Evolutionary conservation across 2,113 vertebrate species (phyloP).

Genomic region (Eclectus roratus): DNA sequence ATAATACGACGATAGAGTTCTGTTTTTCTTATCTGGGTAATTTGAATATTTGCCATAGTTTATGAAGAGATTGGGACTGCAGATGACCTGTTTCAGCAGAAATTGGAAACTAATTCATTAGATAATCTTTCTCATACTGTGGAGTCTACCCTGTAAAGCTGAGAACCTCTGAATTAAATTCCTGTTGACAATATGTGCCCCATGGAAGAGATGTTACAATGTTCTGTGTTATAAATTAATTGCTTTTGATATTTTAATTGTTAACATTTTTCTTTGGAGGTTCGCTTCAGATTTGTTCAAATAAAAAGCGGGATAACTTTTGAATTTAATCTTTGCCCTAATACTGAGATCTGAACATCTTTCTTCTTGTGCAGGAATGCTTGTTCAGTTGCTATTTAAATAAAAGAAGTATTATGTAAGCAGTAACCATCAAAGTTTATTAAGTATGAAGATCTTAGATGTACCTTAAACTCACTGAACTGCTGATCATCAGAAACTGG

Average conservation of each 20-base stretch:
- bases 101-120: background rate
- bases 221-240: background rate
- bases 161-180: background rate
- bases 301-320: background rate
- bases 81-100: background rate
- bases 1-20: background rate
- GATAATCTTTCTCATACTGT: background rate
- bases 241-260: background rate
- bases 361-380: background rate
- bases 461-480: background rate
- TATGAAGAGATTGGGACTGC: background rate
- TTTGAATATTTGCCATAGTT: conserved; percentile 22
- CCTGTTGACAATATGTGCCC: background rate
- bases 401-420: background rate
- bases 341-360: background rate
- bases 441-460: conserved; percentile 12
- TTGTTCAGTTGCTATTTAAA: background rate
- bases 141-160: background rate
- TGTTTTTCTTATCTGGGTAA: background rate
- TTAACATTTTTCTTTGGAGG: background rate
- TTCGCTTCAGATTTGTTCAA: background rate
- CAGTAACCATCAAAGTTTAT: conserved; percentile 13
- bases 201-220: background rate
- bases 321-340: background rate
- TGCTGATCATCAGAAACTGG: conserved; percentile 30